Evolutionary conservation across 2,113 vertebrate species (phyloP).

Genomic region (Pomatostomus ruficeps): DNA sequence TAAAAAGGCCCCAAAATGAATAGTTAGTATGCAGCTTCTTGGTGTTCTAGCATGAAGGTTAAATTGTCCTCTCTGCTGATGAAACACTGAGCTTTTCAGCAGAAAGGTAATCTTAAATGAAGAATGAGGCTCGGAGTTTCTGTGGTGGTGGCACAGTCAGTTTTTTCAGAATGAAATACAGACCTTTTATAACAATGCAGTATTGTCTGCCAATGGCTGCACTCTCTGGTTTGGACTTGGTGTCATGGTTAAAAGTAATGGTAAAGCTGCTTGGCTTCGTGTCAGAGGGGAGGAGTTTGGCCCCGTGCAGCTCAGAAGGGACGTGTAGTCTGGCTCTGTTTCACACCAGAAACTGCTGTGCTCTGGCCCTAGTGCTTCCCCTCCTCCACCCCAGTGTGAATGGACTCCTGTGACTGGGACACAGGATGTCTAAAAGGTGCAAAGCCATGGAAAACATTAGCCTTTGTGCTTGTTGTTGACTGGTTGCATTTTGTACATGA

Average conservation of each 20-base stretch:
- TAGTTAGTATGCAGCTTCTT: background rate
- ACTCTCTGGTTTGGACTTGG: background rate
- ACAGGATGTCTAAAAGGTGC: background rate
- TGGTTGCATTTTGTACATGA: background rate
- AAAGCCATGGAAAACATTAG: background rate
- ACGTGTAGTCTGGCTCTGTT: background rate
- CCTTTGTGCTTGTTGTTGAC: background rate
- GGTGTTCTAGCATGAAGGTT: background rate
- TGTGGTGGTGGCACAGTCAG: background rate
- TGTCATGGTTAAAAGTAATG: background rate
- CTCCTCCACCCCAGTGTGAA: background rate
- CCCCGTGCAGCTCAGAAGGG: accelerated
- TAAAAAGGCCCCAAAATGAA: background rate
- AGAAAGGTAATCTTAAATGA: background rate
- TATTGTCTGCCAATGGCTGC: accelerated
- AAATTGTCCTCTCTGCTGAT: background rate
- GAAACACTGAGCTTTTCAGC: background rate
- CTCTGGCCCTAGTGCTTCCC: background rate
- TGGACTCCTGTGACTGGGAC: background rate
- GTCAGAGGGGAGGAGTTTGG: background rate
- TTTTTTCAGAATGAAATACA: background rate
- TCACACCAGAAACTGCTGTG: background rate
- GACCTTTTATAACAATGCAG: background rate
- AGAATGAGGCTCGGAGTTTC: background rate
- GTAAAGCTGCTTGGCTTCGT: background rate